Evolutionary conservation across 1,140 invertebrate genomes (phyloP).

Genomic region (Meloidogyne exigua): DNA sequence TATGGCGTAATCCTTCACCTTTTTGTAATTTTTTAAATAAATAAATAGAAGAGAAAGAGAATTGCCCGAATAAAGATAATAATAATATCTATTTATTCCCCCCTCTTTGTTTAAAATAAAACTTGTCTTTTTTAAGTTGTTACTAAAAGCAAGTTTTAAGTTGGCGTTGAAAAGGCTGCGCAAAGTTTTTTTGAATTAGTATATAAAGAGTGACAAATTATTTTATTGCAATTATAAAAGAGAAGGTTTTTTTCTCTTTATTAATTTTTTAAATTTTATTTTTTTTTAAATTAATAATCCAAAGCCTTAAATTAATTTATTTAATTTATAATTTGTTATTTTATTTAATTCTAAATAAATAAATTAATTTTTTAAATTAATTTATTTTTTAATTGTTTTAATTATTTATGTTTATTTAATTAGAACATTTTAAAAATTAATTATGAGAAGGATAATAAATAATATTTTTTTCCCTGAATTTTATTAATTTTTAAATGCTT

Average conservation of each 20-base stretch:
- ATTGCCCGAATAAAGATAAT: background rate
- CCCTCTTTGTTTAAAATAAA: background rate
- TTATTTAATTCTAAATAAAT: too few species aligned
- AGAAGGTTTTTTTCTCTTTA: too few species aligned
- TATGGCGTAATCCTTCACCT: slow-evolving; percentile 1
- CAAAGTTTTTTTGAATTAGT: background rate
- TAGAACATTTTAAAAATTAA: too few species aligned
- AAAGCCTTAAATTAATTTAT: too few species aligned
- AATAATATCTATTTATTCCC: background rate
- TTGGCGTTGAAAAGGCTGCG: background rate
- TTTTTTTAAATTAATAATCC: too few species aligned
- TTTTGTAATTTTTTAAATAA: background rate
- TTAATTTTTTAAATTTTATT: background rate
- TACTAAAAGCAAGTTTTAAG: background rate
- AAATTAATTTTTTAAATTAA: too few species aligned
- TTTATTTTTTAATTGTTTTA: too few species aligned
- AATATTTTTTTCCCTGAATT: too few species aligned
- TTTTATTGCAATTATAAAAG: background rate
- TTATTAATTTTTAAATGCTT: too few species aligned
- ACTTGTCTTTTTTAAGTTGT: background rate
- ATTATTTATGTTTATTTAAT: too few species aligned
- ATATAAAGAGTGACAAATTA: background rate
- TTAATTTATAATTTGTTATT: too few species aligned
- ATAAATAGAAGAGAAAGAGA: background rate
- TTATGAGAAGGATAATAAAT: too few species aligned